Base-by-base conservation (phyloP, 2,888 invertebrate species). In the Nomada flava region DNA sequence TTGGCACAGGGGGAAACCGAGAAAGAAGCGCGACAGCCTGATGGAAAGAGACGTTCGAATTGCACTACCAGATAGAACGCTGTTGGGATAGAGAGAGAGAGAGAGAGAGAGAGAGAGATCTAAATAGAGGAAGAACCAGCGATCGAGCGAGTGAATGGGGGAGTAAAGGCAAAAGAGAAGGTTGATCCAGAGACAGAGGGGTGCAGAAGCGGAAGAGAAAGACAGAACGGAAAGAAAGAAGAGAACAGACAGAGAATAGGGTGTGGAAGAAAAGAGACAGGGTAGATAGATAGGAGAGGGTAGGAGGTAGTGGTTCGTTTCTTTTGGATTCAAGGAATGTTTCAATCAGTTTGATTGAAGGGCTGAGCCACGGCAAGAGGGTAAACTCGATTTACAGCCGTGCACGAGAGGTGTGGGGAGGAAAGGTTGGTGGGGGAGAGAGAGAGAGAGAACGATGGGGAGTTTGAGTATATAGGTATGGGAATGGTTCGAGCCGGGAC, bases 261-360 rank as follows among this genome's bases (percentile, higher is more conserved):
- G 65, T 7, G 60, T 47, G 72, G 73, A 74, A 79, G 76, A 64
- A 71, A 73, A 79, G 79, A 81, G 81, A 77, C 18, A 71, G 76
- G 68, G 63, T 70, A 44, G 68, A 64, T 57, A 69, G 77, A 63
- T 20, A 26, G 74, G 74, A 57, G 86, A 83, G 83, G 78, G 76
- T 85, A 80, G 84, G 75, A 73, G 86, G 88, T 86, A 88, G 89
- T 89, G 91, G 91, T 92, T 93, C 93, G 93, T 94, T 93, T 93
- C 93, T 94, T 94, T 93, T 92, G 93, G 93, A 94, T 94, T 93
- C 93, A 93, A 93, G 93, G 93, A 93, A 93, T 93, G 93, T 94
- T 94, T 93, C 93, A 94, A 93, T 93, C 93, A 94, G 93, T 93
- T 93, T 93, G 93, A 93, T 93, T 93, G 94, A 93, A 93, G 93